Evolutionary conservation across 2,797 vertebrate genomes (phyloP), one percentile per base, ranked within the genome.

Genomic region (Vipera latastei): DNA sequence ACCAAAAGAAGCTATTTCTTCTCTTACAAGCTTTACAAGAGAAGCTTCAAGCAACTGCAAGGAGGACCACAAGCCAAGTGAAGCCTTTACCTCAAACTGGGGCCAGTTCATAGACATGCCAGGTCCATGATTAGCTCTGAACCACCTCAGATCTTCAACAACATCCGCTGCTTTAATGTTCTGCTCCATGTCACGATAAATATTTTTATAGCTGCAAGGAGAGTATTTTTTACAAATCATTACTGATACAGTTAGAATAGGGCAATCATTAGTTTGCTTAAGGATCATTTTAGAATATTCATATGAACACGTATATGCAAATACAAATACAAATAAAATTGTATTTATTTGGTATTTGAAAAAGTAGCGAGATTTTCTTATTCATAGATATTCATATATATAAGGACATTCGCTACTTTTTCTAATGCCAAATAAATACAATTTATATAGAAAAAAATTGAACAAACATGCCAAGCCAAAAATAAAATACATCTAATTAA

Each of bases 31-130:
- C n/a, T 1, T 0, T 20, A 18, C n/a, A 1, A 89, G 59, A 94
- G 73, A 88, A 85, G 20, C 73, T 25, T 83, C 73, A 25, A 83
- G 3, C 7, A 83, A 78, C 1, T 6, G 38, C 38, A 78, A 20
- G 32, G 44, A 11, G 38, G 22, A 7, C 26, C 5, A 59, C n/a
- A 0, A 0, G 91, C 85, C 51, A 92, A 63, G 25, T 9, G 9
- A 86, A 57, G 61, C 73, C 38, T 97, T 96, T 98, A 99, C 99
- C 99, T 99, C 99, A 97, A 99, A 99, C 97, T 99, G 98, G 6
- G 99, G 99, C 99, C 99, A 99, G 97, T 98, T 99, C 99, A 99
- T 99, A 48, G 98, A 98, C 99, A 99, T 99, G 92, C 99, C 99
- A 0, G 99, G 99, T 8, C 99, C 99, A 1, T 99, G 98, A 95